phyloP scores from a whole-genome alignment of 2,113 vertebrate genomes.

The Vulpes vulpes region DNA sequence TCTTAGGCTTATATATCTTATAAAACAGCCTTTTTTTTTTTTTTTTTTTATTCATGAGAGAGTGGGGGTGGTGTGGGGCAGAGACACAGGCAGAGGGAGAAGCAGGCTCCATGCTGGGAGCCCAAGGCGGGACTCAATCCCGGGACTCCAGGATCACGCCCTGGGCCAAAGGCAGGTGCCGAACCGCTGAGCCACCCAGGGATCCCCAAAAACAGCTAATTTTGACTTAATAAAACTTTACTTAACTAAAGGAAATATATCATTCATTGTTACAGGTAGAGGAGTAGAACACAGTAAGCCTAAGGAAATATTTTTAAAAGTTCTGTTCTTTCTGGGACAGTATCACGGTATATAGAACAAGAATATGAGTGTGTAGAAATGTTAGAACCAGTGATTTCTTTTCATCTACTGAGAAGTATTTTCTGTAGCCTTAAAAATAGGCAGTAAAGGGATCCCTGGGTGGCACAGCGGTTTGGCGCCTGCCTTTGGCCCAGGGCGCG shows the following conservation, averaged over 20 bases:
- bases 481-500: too few relatives aligned
- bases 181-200: too few relatives aligned
- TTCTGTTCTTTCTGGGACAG: not conserved
- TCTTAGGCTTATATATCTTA: not conserved
- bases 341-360: not conserved
- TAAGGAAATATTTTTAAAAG: not conserved
- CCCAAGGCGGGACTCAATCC: too few relatives aligned
- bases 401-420: not conserved
- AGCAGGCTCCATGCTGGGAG: too few relatives aligned
- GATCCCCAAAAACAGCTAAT: not conserved
- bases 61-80: too few relatives aligned
- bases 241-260: not conserved
- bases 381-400: not conserved
- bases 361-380: not conserved
- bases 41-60: too few relatives aligned
- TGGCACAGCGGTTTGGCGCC: too few relatives aligned
- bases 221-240: slow-evolving; percentile 1
- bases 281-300: not conserved
- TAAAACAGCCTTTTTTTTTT: too few relatives aligned
- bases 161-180: too few relatives aligned
- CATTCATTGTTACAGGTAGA: not conserved
- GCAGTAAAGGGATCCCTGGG: too few relatives aligned
- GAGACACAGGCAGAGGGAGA: too few relatives aligned
- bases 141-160: too few relatives aligned
- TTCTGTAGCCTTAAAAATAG: not conserved